Evolutionary conservation across 2,888 invertebrate species (phyloP).

Genomic region (Leptinotarsa peninsularis): DNA sequence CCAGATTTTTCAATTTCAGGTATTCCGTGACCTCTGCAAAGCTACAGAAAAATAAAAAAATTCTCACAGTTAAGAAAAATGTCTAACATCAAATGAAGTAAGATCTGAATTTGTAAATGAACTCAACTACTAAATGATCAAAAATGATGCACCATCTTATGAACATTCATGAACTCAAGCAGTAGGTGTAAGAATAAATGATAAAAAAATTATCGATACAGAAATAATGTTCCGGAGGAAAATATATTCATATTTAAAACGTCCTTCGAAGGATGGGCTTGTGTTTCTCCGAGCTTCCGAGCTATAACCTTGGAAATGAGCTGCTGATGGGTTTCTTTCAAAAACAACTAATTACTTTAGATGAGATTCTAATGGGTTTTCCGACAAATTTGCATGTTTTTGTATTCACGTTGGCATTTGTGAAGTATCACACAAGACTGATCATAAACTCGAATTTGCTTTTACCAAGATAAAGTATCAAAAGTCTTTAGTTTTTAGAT

Average conservation of each 20-base stretch:
- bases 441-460: background rate
- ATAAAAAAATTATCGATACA: too few relatives aligned
- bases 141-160: too few relatives aligned
- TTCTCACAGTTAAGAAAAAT: too few relatives aligned
- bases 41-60: too few relatives aligned
- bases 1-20: too few relatives aligned
- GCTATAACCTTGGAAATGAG: background rate
- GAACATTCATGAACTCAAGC: too few relatives aligned
- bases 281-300: background rate
- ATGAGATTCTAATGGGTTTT: conserved; percentile 8
- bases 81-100: too few relatives aligned
- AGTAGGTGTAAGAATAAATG: too few relatives aligned
- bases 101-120: too few relatives aligned
- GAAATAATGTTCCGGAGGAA: background rate
- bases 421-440: background rate
- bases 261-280: background rate
- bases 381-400: conserved; percentile 11
- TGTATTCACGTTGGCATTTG: background rate
- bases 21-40: too few relatives aligned
- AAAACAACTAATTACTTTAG: background rate
- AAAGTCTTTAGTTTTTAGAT: background rate
- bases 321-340: background rate
- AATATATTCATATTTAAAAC: background rate
- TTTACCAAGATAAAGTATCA: background rate
- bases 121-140: too few relatives aligned